Conservation (phyloP, 2,888 invertebrate species). For the Tinea pellionella region DNA sequence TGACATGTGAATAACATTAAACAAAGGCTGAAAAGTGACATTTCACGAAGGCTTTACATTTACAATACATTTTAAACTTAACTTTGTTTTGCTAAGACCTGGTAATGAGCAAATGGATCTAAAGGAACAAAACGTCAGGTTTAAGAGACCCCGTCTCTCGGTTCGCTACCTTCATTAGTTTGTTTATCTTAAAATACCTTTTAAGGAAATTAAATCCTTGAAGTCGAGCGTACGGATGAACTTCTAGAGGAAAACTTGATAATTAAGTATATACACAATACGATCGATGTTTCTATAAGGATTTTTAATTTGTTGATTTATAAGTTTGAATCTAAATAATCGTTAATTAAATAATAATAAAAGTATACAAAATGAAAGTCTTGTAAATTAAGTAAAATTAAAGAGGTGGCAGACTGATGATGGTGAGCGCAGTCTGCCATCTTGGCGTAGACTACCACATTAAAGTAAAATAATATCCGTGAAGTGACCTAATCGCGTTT, state of each 20-base stretch:
- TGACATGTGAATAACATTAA: no score
- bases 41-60: neutral
- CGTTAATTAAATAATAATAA: no score
- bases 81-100: neutral
- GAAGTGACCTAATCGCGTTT: no score
- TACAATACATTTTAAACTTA: neutral
- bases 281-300: neutral
- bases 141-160: neutral
- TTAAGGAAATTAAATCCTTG: constrained; percentile 10
- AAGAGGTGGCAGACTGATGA: no score
- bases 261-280: neutral
- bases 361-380: no score
- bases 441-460: no score
- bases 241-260: neutral
- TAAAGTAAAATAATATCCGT: no score
- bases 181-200: constrained; percentile 7
- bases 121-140: neutral
- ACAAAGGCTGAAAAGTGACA: no score
- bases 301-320: neutral
- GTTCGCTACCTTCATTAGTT: neutral
- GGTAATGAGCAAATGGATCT: neutral
- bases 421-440: no score
- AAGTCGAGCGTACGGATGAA: neutral
- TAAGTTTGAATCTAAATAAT: no score
- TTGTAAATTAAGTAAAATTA: no score